phyloP scores from a whole-genome alignment of 2,797 vertebrate species.

The Catostomus latipinnis region DNA sequence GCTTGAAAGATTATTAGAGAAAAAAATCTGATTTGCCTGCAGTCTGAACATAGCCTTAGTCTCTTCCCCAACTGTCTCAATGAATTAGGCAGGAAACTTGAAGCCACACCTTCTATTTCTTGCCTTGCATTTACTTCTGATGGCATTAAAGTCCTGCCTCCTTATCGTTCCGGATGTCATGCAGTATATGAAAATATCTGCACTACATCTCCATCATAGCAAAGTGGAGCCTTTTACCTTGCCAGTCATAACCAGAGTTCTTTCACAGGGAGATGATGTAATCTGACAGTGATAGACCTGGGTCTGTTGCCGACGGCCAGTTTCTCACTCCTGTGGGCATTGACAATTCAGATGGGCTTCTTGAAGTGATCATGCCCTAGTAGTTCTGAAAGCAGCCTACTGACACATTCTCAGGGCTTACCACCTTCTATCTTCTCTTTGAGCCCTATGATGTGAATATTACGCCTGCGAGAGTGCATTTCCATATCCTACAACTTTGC shows the following conservation, averaged over 20 bases:
- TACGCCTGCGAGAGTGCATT: neutral
- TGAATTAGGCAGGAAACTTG: neutral
- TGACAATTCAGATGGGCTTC: neutral
- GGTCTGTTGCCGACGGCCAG: neutral
- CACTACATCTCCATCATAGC: too few relatives aligned
- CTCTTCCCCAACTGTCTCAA: neutral
- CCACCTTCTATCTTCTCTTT: neutral
- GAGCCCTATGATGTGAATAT: neutral
- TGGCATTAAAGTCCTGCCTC: too few relatives aligned
- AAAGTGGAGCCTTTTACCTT: too few relatives aligned
- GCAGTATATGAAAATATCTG: too few relatives aligned
- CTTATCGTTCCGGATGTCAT: too few relatives aligned
- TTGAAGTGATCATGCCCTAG: neutral
- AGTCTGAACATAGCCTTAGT: neutral
- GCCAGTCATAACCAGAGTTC: too few relatives aligned
- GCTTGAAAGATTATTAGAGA: too few relatives aligned
- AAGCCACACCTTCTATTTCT: neutral
- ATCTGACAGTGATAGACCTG: too few relatives aligned
- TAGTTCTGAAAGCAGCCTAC: neutral
- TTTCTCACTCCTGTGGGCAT: neutral
- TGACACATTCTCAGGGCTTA: neutral
- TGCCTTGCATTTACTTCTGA: neutral
- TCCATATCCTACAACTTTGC: neutral
- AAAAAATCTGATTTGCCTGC: too few relatives aligned
- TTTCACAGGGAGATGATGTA: too few relatives aligned